Percentiles rank a stretch among this genome's conserved stretches.
Conservation (phyloP, 1,140 invertebrate species). For the Rhopalosiphum maidis region DNA sequence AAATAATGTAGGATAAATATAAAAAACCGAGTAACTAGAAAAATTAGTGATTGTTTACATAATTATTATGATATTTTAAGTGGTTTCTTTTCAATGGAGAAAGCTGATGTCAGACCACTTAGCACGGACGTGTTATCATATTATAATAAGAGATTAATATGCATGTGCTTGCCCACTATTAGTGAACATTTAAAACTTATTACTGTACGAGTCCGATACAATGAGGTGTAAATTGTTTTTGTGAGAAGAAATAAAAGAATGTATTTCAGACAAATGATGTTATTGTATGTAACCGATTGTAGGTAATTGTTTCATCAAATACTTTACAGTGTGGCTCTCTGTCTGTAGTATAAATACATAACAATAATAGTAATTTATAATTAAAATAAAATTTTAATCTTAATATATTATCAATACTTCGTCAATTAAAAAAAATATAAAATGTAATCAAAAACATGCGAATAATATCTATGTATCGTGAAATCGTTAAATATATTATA, state of each 20-base stretch:
- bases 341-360: not conserved
- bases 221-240: not conserved
- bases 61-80: conserved; percentile 12
- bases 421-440: not conserved
- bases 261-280: not conserved
- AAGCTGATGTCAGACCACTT: conserved; percentile 3
- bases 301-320: not conserved
- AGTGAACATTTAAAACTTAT: conserved; percentile 23
- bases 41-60: conserved; percentile 40
- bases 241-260: not conserved
- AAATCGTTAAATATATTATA: not conserved
- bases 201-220: not conserved
- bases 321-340: not conserved
- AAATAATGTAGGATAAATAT: conserved; percentile 7
- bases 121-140: not conserved
- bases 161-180: not conserved
- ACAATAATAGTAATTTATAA: not conserved
- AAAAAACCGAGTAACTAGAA: not conserved
- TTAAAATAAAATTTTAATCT: not conserved
- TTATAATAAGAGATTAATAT: conserved; percentile 27
- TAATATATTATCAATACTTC: not conserved
- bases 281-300: not conserved
- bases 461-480: not conserved
- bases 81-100: not conserved
- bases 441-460: not conserved